Evolutionary conservation across 2,888 invertebrate genomes (phyloP).

Genomic region (Tethea ocularis): DNA sequence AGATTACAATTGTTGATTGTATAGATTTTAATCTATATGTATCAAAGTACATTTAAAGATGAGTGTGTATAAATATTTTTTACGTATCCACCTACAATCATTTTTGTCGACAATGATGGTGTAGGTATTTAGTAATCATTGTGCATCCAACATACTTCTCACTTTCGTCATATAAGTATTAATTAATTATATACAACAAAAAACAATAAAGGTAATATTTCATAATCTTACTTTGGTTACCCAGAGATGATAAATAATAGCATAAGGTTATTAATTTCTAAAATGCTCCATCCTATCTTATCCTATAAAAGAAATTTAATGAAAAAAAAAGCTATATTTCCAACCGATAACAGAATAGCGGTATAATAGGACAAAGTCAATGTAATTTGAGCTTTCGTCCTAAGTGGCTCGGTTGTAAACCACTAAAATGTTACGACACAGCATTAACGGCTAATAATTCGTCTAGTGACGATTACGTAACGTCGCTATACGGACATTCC

Average conservation of each 20-base stretch:
- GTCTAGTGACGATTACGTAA: conserved; percentile 73
- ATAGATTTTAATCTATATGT: neutral
- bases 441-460: conserved; percentile 74
- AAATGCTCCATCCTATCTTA: neutral
- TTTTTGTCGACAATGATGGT: too few relatives aligned
- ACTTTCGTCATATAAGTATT: too few relatives aligned
- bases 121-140: neutral
- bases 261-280: neutral
- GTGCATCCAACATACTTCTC: too few relatives aligned
- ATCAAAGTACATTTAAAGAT: too few relatives aligned
- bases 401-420: conserved; percentile 64
- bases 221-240: neutral
- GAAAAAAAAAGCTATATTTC: conserved; percentile 33
- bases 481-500: conserved; percentile 60
- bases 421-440: conserved; percentile 64
- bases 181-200: neutral
- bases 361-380: conserved; percentile 40
- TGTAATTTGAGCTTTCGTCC: conserved; percentile 63
- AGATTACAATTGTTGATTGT: neutral
- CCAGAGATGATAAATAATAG: neutral
- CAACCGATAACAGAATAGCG: conserved; percentile 32
- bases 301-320: conserved; percentile 25
- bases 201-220: too few relatives aligned
- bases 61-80: too few relatives aligned
- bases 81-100: too few relatives aligned